These are phyloP conservation scores for Hirundichthys speculiger DNA, from an alignment of 2,113 vertebrate species.

Conservation along the genomic window DNA sequence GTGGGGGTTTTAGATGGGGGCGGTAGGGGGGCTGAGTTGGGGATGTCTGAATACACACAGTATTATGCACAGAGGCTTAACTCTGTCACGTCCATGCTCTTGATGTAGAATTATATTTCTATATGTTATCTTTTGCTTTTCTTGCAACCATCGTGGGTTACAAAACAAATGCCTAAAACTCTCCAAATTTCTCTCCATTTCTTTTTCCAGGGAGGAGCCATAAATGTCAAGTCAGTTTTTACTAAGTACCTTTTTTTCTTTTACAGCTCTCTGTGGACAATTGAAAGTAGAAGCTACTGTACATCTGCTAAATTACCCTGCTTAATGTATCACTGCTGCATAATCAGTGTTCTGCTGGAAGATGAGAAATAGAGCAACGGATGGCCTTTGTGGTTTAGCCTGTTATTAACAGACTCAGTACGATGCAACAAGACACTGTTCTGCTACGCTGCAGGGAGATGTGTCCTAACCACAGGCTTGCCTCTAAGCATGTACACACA, in stretches of 20 bases:
- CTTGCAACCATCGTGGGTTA: not conserved
- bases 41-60: conserved; percentile 49
- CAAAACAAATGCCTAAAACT: conserved; percentile 10
- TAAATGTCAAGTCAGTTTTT: conserved; percentile 13
- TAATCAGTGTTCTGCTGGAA: conserved; percentile 59
- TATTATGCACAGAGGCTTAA: conserved; percentile 51
- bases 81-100: conserved; percentile 27
- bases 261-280: conserved; percentile 8
- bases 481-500: conserved; percentile 76
- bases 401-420: conserved; percentile 78
- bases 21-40: conserved; percentile 43
- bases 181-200: not conserved
- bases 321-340: conserved; percentile 32
- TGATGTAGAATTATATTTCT: conserved; percentile 15
- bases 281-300: not conserved
- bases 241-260: not conserved
- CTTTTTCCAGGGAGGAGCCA: not conserved
- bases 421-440: conserved; percentile 75
- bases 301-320: no score
- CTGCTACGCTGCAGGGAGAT: conserved; percentile 74
- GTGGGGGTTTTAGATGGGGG: conserved; percentile 25
- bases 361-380: conserved; percentile 71
- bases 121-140: conserved; percentile 20
- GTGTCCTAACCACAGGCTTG: conserved; percentile 81
- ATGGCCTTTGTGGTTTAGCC: conserved; percentile 75